Percentiles rank a stretch among this genome's conserved stretches.
Conservation (phyloP, 2,888 invertebrate genomes). For the Aplocera efformata region DNA sequence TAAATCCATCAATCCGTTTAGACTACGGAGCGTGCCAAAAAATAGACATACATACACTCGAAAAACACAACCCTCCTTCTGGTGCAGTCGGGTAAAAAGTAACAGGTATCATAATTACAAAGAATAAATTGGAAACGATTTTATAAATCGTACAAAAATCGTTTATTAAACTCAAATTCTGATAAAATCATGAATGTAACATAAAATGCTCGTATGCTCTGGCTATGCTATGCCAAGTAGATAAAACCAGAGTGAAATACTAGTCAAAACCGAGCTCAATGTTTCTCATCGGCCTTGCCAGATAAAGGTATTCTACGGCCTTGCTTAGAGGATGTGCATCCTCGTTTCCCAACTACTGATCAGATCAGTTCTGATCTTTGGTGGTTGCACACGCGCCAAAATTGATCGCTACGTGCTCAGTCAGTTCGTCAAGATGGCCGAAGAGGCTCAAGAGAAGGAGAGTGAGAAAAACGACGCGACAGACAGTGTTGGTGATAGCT, state of each 20-base stretch:
- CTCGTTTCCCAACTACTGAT: constrained; percentile 34
- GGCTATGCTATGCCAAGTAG: no score
- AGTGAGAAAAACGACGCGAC: constrained; percentile 36
- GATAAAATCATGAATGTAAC: no score
- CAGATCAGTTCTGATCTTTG: constrained; percentile 36
- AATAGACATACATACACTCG: no score
- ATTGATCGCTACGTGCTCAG: constrained; percentile 36
- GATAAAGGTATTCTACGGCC: constrained; percentile 6
- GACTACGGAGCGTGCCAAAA: no score
- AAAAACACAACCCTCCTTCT: no score
- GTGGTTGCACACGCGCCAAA: constrained; percentile 29
- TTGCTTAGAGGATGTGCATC: constrained; percentile 48
- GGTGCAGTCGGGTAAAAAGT: no score
- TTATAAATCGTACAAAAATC: no score
- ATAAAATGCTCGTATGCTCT: no score
- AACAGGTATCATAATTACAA: no score
- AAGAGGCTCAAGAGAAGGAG: constrained; percentile 35
- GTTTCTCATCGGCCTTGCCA: constrained; percentile 9
- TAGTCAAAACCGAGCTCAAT: constrained; percentile 1
- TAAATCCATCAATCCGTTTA: no score
- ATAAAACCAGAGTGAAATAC: background rate
- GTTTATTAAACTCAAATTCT: no score
- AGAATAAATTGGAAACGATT: no score
- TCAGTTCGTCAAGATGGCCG: constrained; percentile 43
- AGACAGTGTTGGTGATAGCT: constrained; percentile 43